Base-by-base conservation (phyloP, 2,797 vertebrate genomes). In the Lagodon rhomboides region DNA sequence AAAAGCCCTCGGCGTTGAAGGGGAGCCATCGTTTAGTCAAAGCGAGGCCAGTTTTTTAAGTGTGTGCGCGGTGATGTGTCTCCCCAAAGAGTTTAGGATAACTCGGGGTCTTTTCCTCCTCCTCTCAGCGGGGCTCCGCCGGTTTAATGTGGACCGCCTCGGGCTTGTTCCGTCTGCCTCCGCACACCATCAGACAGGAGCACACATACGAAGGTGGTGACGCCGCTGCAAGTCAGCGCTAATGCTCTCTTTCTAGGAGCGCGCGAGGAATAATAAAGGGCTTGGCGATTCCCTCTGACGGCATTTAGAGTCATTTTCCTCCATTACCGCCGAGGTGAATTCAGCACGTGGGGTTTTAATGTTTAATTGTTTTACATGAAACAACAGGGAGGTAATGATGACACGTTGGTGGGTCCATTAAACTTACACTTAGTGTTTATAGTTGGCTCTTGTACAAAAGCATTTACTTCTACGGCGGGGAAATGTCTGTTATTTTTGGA, bases 81-180 rank as follows among this genome's bases (percentile, higher is more conserved):
- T 82, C 84, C 87, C 80, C 44, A 73, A 79, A 81, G 81, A 83
- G 75, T 78, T 85, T 74, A 78, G 60, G 85, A 85, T 76, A 90
- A 83, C 79, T 50, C 76, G 59, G 76, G 76, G 76, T 63, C 68
- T 80, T 60, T 87, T 67, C 16, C 9, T 65, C 22, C 34, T 83
- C 41, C 41, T 83, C 77, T 55, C 82, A 92, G 89, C 79, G 88
- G 82, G 80, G 79, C 73, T 63, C 50, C 55, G 74, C 74, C 89
- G 68, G 60, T 91, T 90, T 79, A 76, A 46, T 89, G 27, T 50
- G 23, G 44, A 47, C 46, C 51, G 75, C 85, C 50, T 20, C 50
- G 6, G 70, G 93, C 93, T 76, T 91, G 85, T 89, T 94, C 93
- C 76, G 56, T 85, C 62, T 70, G 75, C 75, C 56, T 75, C 63